A percentile compares a stretch with the other conserved stretches of the same genome.
Conservation (phyloP, 2,797 vertebrate genomes). For the Dendrocincla tyrannina region DNA sequence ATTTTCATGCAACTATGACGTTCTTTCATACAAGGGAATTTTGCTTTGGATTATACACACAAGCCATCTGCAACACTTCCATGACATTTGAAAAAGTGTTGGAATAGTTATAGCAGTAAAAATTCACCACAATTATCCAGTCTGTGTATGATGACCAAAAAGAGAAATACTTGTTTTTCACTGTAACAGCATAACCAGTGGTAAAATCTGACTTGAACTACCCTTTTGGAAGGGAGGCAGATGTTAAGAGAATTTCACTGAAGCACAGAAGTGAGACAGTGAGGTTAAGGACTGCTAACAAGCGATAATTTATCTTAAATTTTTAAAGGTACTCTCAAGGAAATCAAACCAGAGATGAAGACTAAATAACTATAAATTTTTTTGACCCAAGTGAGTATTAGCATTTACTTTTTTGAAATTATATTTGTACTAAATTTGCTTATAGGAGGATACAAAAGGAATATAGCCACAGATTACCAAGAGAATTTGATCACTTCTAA, state of each 20-base stretch:
- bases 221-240: background rate
- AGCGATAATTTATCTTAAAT: background rate
- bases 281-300: background rate
- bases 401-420: background rate
- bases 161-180: background rate
- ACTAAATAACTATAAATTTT: background rate
- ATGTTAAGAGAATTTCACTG: background rate
- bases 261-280: background rate
- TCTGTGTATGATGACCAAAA: background rate
- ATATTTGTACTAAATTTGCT: background rate
- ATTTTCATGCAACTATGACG: background rate
- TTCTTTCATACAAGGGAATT: background rate
- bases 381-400: background rate
- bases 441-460: slow-evolving; percentile 4
- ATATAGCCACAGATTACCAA: slow-evolving; percentile 45
- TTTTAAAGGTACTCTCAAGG: background rate
- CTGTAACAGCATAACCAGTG: background rate
- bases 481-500: background rate
- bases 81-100: background rate
- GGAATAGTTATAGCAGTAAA: background rate
- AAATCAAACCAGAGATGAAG: background rate
- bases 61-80: background rate
- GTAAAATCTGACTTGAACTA: background rate
- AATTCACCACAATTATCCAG: background rate
- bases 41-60: background rate